These are phyloP conservation scores for Mantis religiosa DNA, from an alignment of 2,888 invertebrate genomes.

Conservation along the genomic window DNA sequence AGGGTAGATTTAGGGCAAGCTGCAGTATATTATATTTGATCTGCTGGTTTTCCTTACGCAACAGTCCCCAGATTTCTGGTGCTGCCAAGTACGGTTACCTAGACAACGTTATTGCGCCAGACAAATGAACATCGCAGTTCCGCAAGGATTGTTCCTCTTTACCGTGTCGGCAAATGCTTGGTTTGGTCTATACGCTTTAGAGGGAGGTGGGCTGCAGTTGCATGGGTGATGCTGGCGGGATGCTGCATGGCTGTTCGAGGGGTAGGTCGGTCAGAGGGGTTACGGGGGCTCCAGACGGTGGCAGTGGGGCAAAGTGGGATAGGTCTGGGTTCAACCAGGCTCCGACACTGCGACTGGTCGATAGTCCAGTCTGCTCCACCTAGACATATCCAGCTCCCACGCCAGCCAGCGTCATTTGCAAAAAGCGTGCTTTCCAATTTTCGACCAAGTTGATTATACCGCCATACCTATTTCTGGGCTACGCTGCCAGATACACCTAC, in stretches of 20 bases:
- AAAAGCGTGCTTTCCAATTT: background rate
- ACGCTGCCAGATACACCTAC: no score
- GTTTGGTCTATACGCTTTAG: slow-evolving; percentile 23
- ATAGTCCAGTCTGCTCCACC: slow-evolving; percentile 38
- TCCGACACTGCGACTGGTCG: slow-evolving; percentile 36
- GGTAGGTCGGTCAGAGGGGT: background rate
- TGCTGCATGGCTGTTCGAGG: slow-evolving; percentile 1
- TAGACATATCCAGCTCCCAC: slow-evolving; percentile 34
- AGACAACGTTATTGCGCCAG: background rate
- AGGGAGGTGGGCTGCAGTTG: slow-evolving; percentile 2
- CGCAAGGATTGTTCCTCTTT: slow-evolving; percentile 15
- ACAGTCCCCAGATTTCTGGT: no score
- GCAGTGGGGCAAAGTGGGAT: slow-evolving; percentile 31
- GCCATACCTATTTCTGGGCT: no score
- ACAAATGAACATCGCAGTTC: background rate
- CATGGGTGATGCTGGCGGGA: background rate
- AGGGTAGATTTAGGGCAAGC: no score
- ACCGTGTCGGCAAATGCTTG: slow-evolving; percentile 16
- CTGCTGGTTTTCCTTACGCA: no score
- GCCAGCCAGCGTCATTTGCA: background rate
- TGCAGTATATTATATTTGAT: no score
- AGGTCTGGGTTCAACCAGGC: slow-evolving; percentile 30
- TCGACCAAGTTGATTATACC: background rate
- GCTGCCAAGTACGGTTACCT: no score
- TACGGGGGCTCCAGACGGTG: slow-evolving; percentile 17